Evolutionary conservation across 64 coral and sea anemone species (phyloP).

Genomic region (Montipora sp.): DNA sequence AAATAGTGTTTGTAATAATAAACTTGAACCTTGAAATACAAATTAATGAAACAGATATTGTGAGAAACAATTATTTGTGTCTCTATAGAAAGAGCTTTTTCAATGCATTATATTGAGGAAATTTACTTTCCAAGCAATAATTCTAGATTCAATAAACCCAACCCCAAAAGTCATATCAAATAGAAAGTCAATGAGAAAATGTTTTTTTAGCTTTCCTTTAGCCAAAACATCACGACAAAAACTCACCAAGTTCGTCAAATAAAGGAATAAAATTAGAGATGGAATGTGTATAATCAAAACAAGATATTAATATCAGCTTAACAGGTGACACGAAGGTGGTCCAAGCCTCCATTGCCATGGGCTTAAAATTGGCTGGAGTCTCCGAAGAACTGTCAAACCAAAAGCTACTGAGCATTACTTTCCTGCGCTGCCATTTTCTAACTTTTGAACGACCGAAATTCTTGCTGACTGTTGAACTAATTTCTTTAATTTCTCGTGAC

Average conservation of each 20-base stretch:
- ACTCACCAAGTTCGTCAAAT: neutral
- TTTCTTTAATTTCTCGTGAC: no score
- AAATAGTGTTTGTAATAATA: no score
- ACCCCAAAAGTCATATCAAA: neutral
- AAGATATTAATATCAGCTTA: neutral
- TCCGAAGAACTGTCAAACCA: no score
- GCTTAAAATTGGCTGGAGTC: neutral
- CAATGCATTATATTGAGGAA: neutral
- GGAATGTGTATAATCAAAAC: neutral
- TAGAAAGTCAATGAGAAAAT: neutral
- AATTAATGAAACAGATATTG: neutral
- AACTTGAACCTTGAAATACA: no score
- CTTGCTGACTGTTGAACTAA: neutral
- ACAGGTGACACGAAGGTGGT: neutral
- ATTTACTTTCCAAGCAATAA: neutral
- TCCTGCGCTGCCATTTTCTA: neutral
- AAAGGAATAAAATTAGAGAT: neutral
- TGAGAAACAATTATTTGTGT: neutral
- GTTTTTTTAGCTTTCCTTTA: neutral
- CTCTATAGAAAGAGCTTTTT: neutral
- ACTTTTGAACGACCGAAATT: neutral
- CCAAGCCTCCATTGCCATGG: neutral
- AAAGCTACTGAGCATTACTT: neutral
- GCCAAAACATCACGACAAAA: neutral
- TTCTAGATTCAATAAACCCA: neutral